Conservation (phyloP, 92 coral and sea anemone genomes). For the Phenganax marumi region DNA sequence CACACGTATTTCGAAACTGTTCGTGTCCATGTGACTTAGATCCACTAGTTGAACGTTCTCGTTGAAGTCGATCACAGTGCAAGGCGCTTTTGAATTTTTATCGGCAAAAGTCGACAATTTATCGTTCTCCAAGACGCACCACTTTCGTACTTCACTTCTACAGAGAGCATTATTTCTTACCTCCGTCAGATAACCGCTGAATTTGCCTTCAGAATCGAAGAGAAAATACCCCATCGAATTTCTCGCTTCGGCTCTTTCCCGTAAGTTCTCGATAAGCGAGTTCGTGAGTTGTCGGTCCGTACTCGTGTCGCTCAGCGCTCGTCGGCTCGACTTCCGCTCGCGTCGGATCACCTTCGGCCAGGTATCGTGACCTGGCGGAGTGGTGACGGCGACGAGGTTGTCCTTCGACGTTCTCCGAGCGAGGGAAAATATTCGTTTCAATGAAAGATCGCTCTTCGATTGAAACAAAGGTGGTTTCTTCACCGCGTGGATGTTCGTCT, state of each 20-base stretch:
- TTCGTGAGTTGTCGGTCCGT: constrained; percentile 22
- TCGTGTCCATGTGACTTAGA: constrained; percentile 55
- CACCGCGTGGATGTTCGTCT: constrained; percentile 7
- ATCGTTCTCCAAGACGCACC: constrained; percentile 84
- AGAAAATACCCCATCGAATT: constrained; percentile 38
- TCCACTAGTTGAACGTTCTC: constrained; percentile 62
- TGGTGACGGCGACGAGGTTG: constrained; percentile 16
- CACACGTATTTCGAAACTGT: constrained; percentile 65
- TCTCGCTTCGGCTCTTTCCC: background rate
- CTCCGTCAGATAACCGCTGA: constrained; percentile 83
- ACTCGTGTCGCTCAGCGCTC: constrained; percentile 36
- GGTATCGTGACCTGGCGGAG: constrained; percentile 33
- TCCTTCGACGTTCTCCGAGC: constrained; percentile 27
- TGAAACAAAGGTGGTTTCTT: constrained; percentile 19
- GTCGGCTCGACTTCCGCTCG: constrained; percentile 21
- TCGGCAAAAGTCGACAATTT: constrained; percentile 66
- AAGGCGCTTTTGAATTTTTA: constrained; percentile 58
- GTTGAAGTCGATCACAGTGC: constrained; percentile 58
- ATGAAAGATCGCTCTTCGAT: constrained; percentile 37
- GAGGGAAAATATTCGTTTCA: constrained; percentile 33
- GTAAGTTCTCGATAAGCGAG: constrained; percentile 23
- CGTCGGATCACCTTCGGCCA: constrained; percentile 50
- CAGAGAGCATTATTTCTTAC: constrained; percentile 62
- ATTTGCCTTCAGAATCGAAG: constrained; percentile 86
- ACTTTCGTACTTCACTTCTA: constrained; percentile 83